Conservation (phyloP, 2,113 vertebrate species). For the Turdus rufiventris region DNA sequence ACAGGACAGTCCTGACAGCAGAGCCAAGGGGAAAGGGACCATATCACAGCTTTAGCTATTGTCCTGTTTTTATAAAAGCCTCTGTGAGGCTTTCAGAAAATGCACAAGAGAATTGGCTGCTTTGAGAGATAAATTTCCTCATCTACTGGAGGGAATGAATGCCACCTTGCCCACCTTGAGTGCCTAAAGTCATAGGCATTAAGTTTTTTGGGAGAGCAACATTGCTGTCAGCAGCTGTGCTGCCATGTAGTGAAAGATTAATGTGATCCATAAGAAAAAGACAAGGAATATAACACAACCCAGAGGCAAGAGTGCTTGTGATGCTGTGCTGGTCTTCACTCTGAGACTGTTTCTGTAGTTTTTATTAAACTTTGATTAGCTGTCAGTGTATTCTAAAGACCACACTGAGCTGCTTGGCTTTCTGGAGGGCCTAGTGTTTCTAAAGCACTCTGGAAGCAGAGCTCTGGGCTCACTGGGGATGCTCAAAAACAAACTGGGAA, state of each 20-base stretch:
- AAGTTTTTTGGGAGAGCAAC: background rate
- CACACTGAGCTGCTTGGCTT: background rate
- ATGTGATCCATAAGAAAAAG: background rate
- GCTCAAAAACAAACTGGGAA: background rate
- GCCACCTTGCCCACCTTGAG: background rate
- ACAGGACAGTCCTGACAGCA: background rate
- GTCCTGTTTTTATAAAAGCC: background rate
- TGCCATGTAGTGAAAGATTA: background rate
- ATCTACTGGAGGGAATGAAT: background rate
- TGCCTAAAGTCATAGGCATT: background rate
- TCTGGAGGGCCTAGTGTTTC: background rate
- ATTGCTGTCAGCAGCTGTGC: background rate
- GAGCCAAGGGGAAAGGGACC: background rate
- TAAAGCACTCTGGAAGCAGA: background rate
- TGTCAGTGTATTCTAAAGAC: background rate
- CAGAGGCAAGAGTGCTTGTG: background rate
- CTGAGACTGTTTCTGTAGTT: background rate
- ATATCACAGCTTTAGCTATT: background rate
- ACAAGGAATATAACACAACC: background rate
- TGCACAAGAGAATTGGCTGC: background rate
- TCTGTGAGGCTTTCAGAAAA: background rate
- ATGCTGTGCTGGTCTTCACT: background rate
- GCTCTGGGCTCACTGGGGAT: background rate
- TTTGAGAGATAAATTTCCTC: background rate
- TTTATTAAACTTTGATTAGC: conserved; percentile 30